Percentiles rank a stretch among this genome's conserved stretches.
Evolutionary conservation across 1,140 invertebrate species (phyloP).

Genomic region (Coptotermes formosanus): DNA sequence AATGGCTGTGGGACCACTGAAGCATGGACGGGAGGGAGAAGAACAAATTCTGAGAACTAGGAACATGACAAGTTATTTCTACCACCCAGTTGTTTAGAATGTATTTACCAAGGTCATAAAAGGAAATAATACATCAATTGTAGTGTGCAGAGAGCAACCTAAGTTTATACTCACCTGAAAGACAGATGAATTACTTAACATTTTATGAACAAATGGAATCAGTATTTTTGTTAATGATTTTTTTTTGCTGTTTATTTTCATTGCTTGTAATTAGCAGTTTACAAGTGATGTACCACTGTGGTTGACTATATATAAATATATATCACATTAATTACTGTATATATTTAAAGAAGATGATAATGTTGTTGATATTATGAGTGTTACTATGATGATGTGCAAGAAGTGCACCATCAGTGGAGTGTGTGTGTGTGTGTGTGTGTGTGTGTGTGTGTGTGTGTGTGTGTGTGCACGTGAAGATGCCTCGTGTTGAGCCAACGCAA

Average conservation of each 20-base stretch:
- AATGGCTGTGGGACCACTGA: slow-evolving; percentile 29
- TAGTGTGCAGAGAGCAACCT: not conserved
- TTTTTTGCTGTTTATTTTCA: slow-evolving; percentile 24
- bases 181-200: slow-evolving; percentile 22
- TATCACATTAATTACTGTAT: slow-evolving; percentile 27
- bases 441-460: not conserved
- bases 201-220: slow-evolving; percentile 24
- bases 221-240: slow-evolving; percentile 29
- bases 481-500: not conserved
- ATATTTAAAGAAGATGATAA: slow-evolving; percentile 16
- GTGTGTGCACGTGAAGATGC: too few relatives aligned
- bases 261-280: slow-evolving; percentile 11
- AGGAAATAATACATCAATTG: not conserved
- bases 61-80: not conserved
- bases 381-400: not conserved
- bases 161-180: slow-evolving; percentile 15
- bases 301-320: slow-evolving; percentile 25
- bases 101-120: slow-evolving; percentile 11
- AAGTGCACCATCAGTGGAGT: not conserved
- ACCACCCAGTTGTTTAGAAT: not conserved
- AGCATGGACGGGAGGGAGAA: not conserved
- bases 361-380: slow-evolving; percentile 22
- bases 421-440: not conserved
- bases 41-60: not conserved
- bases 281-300: slow-evolving; percentile 14